Evolutionary conservation across 2,888 invertebrate genomes (phyloP), one percentile per base, ranked within the genome.

Genomic region (Poecilus cupreus): DNA sequence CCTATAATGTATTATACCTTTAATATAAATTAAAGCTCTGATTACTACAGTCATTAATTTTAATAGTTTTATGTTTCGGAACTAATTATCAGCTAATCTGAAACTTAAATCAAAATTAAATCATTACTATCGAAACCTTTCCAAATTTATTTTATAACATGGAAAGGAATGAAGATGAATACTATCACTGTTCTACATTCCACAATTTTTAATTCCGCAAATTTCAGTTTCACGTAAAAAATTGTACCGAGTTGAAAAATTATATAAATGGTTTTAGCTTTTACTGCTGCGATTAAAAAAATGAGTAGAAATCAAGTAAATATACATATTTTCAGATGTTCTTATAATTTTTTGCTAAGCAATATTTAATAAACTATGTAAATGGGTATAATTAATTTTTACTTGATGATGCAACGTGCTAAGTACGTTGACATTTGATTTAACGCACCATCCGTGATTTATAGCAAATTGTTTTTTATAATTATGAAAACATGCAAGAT

Each of bases 351-450:
- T n/a, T n/a, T n/a, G n/a, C n/a, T n/a, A n/a, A n/a, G n/a, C 32
- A 1, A 46, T 46, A n/a, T 20, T 54, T 54, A 26, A 26, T 60
- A 60, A 68, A 68, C 16, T 68, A 68, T 68, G 37, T 11, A 37
- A 37, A 68, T 37, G 39, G 18, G 13, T 64, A 64, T 32, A 64
- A 64, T 64, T 68, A 39, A 68, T 39, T 68, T 39, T 68, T 37
- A 18, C 37, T 37, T 37, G 43, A 43, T 68, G 68, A 68, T 68
- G 68, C 68, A 68, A 68, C 43, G 8, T 20, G 3, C 11, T 37
- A 68, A 68, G 68, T 68, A 68, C 68, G 68, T 68, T 68, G 68
- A 68, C 68, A 68, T 68, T 68, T 68, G 68, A 64, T 68, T 20
- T 39, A 68, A 68, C 37, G 32, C 16, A 13, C 18, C 68, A 20